phyloP scores from a whole-genome alignment of 2,888 invertebrate genomes.

The Eulithis prunata region DNA sequence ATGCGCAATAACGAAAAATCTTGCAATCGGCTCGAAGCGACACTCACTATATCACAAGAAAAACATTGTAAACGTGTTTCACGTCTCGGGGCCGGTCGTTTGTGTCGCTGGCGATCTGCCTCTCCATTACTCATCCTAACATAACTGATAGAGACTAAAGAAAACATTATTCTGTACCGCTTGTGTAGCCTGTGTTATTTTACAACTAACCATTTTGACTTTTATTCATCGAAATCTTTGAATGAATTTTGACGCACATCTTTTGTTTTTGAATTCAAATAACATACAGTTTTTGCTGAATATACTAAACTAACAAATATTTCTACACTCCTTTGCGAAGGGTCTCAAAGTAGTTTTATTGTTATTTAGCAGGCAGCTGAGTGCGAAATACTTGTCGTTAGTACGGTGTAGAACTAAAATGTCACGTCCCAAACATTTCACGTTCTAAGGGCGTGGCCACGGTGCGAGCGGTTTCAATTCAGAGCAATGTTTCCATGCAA shows the following conservation, averaged over 20 bases:
- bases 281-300: neutral
- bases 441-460: constrained; percentile 42
- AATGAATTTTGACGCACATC: too few relatives aligned
- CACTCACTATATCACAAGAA: constrained; percentile 48
- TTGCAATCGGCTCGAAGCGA: constrained; percentile 53
- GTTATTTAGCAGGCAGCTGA: constrained; percentile 34
- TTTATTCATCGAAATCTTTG: too few relatives aligned
- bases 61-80: constrained; percentile 45
- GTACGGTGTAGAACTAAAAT: constrained; percentile 61
- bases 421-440: constrained; percentile 68
- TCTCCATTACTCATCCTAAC: constrained; percentile 62
- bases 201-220: neutral
- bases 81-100: constrained; percentile 54
- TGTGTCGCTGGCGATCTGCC: constrained; percentile 59
- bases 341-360: constrained; percentile 11
- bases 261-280: too few relatives aligned
- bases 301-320: constrained; percentile 2
- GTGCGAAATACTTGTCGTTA: constrained; percentile 57
- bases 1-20: constrained; percentile 70
- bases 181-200: constrained; percentile 4
- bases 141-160: constrained; percentile 64
- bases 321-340: constrained; percentile 5
- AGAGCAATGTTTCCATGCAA: too few relatives aligned
- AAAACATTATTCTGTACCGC: constrained; percentile 51
- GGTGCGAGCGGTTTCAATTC: neutral